phyloP scores from a whole-genome alignment of 30 jellyfish, hydroid and myxozoan genomes.

The Cassiopea xamachana region DNA sequence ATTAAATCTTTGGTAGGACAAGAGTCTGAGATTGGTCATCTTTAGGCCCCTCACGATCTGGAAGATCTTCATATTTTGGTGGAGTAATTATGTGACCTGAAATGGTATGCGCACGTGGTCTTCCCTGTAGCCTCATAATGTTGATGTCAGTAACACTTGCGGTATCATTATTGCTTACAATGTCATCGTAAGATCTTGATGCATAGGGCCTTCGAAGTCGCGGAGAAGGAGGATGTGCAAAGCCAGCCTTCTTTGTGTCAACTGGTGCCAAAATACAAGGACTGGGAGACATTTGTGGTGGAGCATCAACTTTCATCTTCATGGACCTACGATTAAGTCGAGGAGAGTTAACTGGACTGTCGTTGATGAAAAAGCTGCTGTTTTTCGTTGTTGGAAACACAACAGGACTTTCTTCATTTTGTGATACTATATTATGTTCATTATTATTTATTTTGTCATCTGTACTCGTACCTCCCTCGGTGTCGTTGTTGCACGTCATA shows the following conservation, averaged over 20 bases:
- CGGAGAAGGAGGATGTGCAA: not conserved
- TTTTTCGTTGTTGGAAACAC: not conserved
- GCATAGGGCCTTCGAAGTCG: not conserved
- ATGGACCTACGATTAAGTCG: not conserved
- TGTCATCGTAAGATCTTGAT: constrained; percentile 32
- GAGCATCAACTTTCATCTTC: not conserved
- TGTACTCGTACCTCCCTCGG: not conserved
- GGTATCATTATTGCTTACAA: constrained; percentile 17
- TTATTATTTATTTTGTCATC: not conserved
- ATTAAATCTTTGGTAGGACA: not conserved
- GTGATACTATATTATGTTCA: not conserved
- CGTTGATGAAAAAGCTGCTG: not conserved
- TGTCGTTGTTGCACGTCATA: not conserved
- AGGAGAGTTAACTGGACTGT: not conserved
- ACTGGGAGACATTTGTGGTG: not conserved
- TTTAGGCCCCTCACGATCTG: not conserved
- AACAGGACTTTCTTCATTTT: not conserved
- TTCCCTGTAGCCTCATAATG: not conserved
- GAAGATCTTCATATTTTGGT: not conserved
- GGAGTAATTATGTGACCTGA: not conserved
- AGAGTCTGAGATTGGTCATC: not conserved
- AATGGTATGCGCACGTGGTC: constrained; percentile 48
- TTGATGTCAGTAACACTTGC: not conserved
- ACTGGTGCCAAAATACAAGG: not conserved
- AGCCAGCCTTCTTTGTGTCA: not conserved